phyloP scores from a whole-genome alignment of 2,113 vertebrate species.

The Hepsetus odoe region DNA sequence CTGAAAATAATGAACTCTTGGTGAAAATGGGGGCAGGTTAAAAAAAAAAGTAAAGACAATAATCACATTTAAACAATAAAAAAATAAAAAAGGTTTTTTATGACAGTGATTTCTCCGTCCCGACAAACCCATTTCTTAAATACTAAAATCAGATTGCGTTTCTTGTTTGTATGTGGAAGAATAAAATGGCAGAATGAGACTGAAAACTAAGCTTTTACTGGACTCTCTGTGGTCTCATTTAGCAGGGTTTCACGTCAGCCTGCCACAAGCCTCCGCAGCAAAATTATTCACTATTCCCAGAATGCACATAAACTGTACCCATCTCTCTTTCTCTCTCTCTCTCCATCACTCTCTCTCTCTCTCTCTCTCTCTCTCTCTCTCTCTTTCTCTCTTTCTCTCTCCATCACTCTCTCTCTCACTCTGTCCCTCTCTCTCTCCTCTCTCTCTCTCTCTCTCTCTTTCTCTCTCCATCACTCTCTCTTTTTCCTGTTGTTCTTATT shows the following conservation, averaged over 20 bases:
- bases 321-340: not conserved
- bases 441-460: not conserved
- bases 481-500: not conserved
- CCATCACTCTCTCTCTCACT: too few species aligned
- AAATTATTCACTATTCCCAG: not conserved
- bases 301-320: not conserved
- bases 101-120: too few species aligned
- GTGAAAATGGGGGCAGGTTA: too few species aligned
- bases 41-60: too few species aligned
- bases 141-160: not conserved
- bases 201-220: slow-evolving; percentile 10
- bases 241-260: slow-evolving; percentile 10
- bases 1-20: too few species aligned
- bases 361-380: slow-evolving; percentile 3
- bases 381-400: too few species aligned
- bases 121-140: not conserved
- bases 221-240: slow-evolving; percentile 45
- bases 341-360: too few species aligned
- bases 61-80: too few species aligned
- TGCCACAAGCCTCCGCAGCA: slow-evolving; percentile 19
- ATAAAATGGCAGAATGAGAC: not conserved
- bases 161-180: not conserved
- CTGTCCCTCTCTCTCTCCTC: not conserved
- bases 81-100: too few species aligned
- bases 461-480: too few species aligned